These are phyloP conservation scores for Alca torda DNA, from an alignment of 2,797 vertebrate species.

Conservation along the genomic window DNA sequence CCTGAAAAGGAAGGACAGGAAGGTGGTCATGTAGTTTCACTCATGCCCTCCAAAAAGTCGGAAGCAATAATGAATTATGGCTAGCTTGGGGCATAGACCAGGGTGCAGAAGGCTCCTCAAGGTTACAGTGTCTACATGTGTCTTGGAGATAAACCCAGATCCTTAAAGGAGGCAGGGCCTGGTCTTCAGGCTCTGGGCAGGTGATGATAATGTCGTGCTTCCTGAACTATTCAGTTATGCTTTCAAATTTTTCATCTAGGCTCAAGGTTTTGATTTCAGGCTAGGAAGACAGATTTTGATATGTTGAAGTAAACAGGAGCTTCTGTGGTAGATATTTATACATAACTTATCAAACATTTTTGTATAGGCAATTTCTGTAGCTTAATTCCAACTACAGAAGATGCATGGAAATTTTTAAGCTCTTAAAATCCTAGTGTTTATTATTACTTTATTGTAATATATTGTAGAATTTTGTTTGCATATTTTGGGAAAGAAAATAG, in stretches of 20 bases:
- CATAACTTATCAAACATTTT: not conserved
- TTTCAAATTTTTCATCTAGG: not conserved
- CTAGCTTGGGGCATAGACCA: fast-evolving
- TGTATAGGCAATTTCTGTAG: not conserved
- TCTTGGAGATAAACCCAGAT: not conserved
- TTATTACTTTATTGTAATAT: not conserved
- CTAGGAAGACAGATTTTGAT: not conserved
- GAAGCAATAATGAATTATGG: not conserved
- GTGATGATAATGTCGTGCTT: not conserved
- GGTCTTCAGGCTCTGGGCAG: not conserved
- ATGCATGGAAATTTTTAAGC: not conserved
- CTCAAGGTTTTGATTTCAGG: not conserved
- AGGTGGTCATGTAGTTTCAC: not conserved
- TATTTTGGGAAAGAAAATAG: not conserved
- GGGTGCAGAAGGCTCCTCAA: not conserved
- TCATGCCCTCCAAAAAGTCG: not conserved
- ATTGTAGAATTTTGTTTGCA: not conserved
- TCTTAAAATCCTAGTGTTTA: not conserved
- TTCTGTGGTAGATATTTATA: not conserved
- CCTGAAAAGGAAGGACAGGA: not conserved
- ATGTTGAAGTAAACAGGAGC: not conserved
- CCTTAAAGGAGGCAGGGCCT: not conserved
- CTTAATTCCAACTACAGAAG: not conserved
- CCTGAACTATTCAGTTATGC: not conserved
- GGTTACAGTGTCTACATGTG: fast-evolving